These are phyloP conservation scores for Aspidapion aeneum DNA, from an alignment of 2,888 invertebrate species.

Conservation along the genomic window DNA sequence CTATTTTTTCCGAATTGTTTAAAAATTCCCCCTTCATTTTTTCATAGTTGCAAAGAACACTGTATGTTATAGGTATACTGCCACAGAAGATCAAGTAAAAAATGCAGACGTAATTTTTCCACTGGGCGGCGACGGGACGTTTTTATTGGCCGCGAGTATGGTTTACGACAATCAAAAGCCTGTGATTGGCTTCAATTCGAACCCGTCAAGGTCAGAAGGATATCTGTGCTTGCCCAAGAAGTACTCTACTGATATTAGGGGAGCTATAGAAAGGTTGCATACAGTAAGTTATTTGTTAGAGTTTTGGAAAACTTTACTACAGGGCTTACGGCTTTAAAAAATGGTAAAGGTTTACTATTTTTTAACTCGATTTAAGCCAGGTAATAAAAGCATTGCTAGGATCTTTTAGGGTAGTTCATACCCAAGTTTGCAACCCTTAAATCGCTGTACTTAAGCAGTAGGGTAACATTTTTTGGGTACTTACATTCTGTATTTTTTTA, in stretches of 20 bases:
- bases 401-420: too few species aligned
- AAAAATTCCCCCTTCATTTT: background rate
- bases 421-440: too few species aligned
- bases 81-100: constrained; percentile 65
- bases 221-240: constrained; percentile 84
- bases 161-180: constrained; percentile 75
- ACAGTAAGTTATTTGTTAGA: constrained; percentile 52
- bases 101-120: constrained; percentile 91
- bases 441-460: background rate
- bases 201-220: constrained; percentile 91
- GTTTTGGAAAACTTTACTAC: background rate
- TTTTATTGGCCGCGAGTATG: constrained; percentile 86
- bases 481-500: too few species aligned
- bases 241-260: constrained; percentile 75
- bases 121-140: constrained; percentile 97
- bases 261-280: constrained; percentile 73
- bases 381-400: too few species aligned
- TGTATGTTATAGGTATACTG: constrained; percentile 59
- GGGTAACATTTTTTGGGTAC: background rate
- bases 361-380: too few species aligned
- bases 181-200: constrained; percentile 96
- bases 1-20: constrained; percentile 22
- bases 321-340: too few species aligned
- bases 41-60: too few species aligned
- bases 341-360: too few species aligned